Base-by-base conservation (phyloP, 1,140 invertebrate species). In the Leptinotarsa texana region DNA sequence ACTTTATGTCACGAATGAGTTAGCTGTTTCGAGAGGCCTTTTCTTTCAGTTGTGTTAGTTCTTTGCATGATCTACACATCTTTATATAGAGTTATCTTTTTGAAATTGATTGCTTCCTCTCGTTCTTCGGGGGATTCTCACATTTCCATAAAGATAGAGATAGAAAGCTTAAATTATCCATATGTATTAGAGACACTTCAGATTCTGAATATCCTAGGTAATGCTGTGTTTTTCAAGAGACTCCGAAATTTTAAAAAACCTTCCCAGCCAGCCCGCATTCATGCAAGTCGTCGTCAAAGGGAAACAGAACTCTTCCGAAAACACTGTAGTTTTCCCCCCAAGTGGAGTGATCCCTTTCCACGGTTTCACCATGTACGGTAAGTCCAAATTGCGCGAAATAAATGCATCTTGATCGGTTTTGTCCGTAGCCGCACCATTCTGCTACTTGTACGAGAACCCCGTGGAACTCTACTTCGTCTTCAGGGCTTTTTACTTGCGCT, bases 311-410 rank as follows among this genome's bases (percentile, higher is more conserved):
- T 90, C 88, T 6, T 81, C 90, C 13, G 90, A 92, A 77, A 91
- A 90, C 77, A 88, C 89, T 22, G 91, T 95, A n/a, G 89, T 92
- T 24, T 97, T 96, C 83, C 96, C 97, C 17, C 96, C 96, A 1
- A 96, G 94, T 87, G 96, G 96, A 5, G 92, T 98, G 18, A 96
- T 98, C 80, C 97, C 97, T 8, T 98, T 98, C 85, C 96, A 98
- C 85, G 97, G 96, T 1, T 98, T 98, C 84, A 94, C 96, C 11
- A 98, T 99, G 96, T 98, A 97, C 86, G 94, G 95, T 96, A 89
- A 88, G 90, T 81, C 68, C 68, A 42, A 47, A 69, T 4, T 69
- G 13, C 63, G 77, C 8, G 21, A 69, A 69, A 42, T 15, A 57
- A 18, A 57, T 42, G 33, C 17, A 57, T 57, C n/a, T 57, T 18